Evolutionary conservation across 2,113 vertebrate genomes (phyloP).

Genomic region (Catharus minimus): DNA sequence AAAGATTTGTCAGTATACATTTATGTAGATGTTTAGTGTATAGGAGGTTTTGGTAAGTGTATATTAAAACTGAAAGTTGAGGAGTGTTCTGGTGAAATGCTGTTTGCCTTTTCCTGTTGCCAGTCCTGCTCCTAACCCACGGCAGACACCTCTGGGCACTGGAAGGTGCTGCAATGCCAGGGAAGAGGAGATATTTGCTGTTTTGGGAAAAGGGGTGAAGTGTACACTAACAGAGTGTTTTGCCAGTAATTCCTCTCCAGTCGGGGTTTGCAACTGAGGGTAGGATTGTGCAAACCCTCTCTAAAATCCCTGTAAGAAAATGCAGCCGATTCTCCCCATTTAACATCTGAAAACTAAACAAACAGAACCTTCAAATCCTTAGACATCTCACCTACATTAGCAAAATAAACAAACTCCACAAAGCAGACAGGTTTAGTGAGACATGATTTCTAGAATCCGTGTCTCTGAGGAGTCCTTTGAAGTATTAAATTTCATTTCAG

Average conservation of each 20-base stretch:
- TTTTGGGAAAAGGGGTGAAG: neutral
- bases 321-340: neutral
- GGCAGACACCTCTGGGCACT: neutral
- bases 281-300: neutral
- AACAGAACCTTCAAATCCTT: conserved; percentile 23
- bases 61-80: conserved; percentile 1
- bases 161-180: neutral
- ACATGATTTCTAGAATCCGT: neutral
- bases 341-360: conserved; percentile 14
- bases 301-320: neutral
- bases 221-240: neutral
- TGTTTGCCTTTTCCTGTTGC: neutral
- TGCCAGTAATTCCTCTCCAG: neutral
- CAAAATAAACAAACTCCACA: conserved; percentile 36
- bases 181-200: neutral
- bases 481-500: conserved; percentile 35
- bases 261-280: neutral
- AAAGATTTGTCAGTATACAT: conserved; percentile 38
- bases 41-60: conserved; percentile 33
- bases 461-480: conserved; percentile 35
- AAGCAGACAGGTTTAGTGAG: conserved; percentile 31
- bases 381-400: neutral
- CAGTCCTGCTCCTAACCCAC: neutral
- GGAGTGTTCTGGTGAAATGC: neutral
- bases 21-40: conserved; percentile 15